Evolutionary conservation across 2,797 vertebrate genomes (phyloP).

Genomic region (Peromyscus nudipes): DNA sequence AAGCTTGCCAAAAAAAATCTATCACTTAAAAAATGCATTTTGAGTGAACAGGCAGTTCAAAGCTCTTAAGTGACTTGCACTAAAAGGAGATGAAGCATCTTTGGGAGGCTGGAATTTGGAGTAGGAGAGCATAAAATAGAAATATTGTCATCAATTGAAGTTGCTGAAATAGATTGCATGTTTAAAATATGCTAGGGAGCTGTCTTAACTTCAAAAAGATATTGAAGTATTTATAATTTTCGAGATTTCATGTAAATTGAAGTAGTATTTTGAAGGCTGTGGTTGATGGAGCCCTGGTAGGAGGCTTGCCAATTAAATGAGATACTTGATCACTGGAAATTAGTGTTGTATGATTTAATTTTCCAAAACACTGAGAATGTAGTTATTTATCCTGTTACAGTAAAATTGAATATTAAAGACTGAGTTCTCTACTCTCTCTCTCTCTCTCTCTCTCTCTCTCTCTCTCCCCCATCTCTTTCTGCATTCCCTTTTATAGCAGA

Average conservation of each 20-base stretch:
- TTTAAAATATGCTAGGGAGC: slow-evolving; percentile 14
- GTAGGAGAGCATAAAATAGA: slow-evolving; percentile 12
- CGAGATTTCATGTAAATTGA: slow-evolving; percentile 14
- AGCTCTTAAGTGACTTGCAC: slow-evolving; percentile 70
- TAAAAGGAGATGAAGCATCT: slow-evolving; percentile 45
- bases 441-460: too few species aligned
- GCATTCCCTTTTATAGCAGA: background rate
- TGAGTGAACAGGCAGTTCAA: slow-evolving; percentile 34
- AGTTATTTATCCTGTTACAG: background rate
- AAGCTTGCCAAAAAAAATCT: slow-evolving; percentile 6
- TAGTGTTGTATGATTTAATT: background rate
- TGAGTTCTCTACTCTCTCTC: background rate
- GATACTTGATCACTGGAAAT: background rate
- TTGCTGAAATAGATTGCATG: background rate
- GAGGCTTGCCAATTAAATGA: background rate
- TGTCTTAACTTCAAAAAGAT: slow-evolving; percentile 30
- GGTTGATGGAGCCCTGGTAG: background rate
- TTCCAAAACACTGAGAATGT: background rate
- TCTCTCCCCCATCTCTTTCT: too few species aligned
- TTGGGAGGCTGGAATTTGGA: background rate
- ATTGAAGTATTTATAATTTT: background rate
- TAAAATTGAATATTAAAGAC: background rate
- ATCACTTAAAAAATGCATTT: slow-evolving; percentile 58
- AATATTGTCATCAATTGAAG: slow-evolving; percentile 55
- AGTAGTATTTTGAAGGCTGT: background rate